Conservation (phyloP, 1,140 invertebrate species). For the Rhizoglyphus robini region DNA sequence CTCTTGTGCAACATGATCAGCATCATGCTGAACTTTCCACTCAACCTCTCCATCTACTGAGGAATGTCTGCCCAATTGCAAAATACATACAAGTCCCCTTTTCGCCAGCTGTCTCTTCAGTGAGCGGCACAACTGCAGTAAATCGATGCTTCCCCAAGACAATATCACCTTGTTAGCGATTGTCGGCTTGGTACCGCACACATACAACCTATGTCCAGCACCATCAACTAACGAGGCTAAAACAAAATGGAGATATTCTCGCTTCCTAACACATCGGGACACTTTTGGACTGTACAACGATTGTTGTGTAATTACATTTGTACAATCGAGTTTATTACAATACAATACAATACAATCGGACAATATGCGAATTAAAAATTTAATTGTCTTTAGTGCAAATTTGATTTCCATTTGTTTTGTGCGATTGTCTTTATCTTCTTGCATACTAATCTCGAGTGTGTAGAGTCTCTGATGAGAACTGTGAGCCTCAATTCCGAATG, state of each 20-base stretch:
- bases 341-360: too few species aligned
- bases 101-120: not conserved
- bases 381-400: not conserved
- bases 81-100: constrained; percentile 54
- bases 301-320: not conserved
- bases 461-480: too few species aligned
- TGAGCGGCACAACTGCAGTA: not conserved
- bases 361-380: not conserved
- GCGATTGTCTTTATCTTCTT: too few species aligned
- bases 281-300: not conserved
- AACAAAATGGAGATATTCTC: constrained; percentile 1
- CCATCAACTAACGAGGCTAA: not conserved
- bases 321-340: not conserved
- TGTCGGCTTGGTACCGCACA: not conserved
- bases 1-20: constrained; percentile 79
- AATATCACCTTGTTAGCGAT: not conserved
- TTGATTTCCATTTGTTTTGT: too few species aligned
- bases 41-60: constrained; percentile 91
- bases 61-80: constrained; percentile 85
- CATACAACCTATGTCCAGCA: not conserved
- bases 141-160: not conserved
- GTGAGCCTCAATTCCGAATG: too few species aligned
- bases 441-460: too few species aligned
- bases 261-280: not conserved
- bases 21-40: constrained; percentile 74